Evolutionary conservation across 2,797 vertebrate genomes (phyloP).

Genomic region (Crenichthys baileyi): DNA sequence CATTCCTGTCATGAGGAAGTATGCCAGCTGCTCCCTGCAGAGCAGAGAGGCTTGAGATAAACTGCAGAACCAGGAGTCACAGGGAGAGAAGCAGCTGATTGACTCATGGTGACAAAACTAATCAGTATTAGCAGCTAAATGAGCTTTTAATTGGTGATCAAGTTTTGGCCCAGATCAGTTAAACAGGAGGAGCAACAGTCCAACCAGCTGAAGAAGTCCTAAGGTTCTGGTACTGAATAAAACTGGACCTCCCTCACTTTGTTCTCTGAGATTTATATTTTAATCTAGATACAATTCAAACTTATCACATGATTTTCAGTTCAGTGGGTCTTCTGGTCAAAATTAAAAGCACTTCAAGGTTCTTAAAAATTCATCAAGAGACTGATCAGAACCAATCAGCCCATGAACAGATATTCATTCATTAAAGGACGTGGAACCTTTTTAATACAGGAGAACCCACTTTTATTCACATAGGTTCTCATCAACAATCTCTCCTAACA

Average conservation of each 20-base stretch:
- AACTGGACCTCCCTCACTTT: neutral
- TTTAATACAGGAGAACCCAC: neutral
- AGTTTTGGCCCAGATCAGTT: neutral
- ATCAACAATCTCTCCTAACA: neutral
- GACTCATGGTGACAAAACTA: neutral
- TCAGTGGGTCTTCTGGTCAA: neutral
- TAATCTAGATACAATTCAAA: neutral
- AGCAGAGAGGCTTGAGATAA: neutral
- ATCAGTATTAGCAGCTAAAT: neutral
- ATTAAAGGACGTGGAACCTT: neutral
- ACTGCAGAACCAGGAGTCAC: neutral
- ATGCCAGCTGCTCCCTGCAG: neutral
- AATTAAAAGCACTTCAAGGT: neutral
- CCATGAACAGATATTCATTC: too few relatives aligned
- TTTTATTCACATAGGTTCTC: neutral
- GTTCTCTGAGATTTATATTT: neutral
- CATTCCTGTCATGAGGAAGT: slow-evolving; percentile 10
- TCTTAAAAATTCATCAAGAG: too few relatives aligned
- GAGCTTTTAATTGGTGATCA: too few relatives aligned
- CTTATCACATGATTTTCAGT: neutral
- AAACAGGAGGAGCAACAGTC: neutral
- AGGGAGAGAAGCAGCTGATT: neutral
- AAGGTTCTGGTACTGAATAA: too few relatives aligned
- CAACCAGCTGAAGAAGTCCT: neutral
- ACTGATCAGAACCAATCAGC: neutral